Conservation (phyloP, 2,797 vertebrate genomes). For the Poecilia gillii region DNA sequence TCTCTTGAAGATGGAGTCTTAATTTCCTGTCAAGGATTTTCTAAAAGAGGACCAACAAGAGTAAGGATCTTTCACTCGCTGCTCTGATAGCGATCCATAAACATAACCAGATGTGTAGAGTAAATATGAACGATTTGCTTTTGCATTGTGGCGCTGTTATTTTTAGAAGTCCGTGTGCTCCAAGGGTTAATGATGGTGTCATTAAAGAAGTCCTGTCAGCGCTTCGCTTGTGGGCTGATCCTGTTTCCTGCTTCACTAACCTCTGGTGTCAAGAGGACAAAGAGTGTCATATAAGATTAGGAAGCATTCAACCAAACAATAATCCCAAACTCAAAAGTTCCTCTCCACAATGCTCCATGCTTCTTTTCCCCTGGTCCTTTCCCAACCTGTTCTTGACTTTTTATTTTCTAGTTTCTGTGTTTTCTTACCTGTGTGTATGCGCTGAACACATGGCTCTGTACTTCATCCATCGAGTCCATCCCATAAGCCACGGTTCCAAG, state of each 20-base stretch:
- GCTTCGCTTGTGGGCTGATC: constrained; percentile 81
- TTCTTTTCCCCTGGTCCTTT: constrained; percentile 34
- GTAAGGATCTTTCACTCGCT: constrained; percentile 4
- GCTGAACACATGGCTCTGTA: constrained; percentile 97
- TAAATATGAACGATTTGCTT: constrained; percentile 76
- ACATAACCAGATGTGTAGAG: constrained; percentile 86
- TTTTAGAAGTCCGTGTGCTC: constrained; percentile 85
- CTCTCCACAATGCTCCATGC: constrained; percentile 33
- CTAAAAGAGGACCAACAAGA: constrained; percentile 3
- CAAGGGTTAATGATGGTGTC: constrained; percentile 90
- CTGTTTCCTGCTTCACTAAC: constrained; percentile 94
- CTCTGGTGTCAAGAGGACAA: constrained; percentile 94
- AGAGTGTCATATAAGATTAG: constrained; percentile 85
- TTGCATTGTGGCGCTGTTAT: constrained; percentile 84
- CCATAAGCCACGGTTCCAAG: constrained; percentile 97
- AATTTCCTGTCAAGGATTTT: constrained; percentile 11
- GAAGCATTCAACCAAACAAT: constrained; percentile 83
- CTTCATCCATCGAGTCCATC: constrained; percentile 98
- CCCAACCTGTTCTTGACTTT: constrained; percentile 2
- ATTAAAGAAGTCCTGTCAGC: constrained; percentile 89
- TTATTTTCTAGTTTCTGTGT: not conserved
- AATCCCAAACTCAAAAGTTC: constrained; percentile 78
- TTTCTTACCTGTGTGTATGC: constrained; percentile 92
- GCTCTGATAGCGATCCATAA: constrained; percentile 62
- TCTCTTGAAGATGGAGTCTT: not conserved